Percentiles rank a stretch among this genome's conserved stretches.
phyloP scores from a whole-genome alignment of 53 echinoderm and acorn worm genomes.

The Glandiceps talaboti region DNA sequence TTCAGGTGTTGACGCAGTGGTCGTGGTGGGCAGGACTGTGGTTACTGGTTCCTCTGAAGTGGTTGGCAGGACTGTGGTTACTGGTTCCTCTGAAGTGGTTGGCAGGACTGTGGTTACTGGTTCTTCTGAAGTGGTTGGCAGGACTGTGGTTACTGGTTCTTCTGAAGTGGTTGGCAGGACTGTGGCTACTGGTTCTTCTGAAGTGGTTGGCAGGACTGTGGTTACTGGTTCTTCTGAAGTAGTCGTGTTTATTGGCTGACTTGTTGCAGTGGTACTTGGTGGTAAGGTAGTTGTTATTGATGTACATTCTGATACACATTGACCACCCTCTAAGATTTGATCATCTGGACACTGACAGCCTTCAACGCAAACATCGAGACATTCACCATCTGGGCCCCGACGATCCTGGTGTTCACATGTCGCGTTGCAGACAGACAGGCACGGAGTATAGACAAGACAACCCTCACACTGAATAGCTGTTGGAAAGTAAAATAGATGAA shows the following conservation, averaged over 20 bases:
- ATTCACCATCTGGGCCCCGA: not conserved
- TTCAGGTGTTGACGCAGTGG: not conserved
- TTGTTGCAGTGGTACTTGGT: not conserved
- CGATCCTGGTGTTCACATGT: not conserved
- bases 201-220: not conserved
- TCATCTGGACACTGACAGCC: not conserved
- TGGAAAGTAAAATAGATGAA: not conserved
- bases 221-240: not conserved
- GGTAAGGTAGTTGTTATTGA: not conserved
- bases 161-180: no score
- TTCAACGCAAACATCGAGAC: not conserved
- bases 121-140: conserved; percentile 9
- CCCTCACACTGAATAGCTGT: conserved; percentile 10
- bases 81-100: not conserved
- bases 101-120: not conserved
- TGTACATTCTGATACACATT: not conserved
- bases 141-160: conserved; percentile 9
- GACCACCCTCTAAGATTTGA: not conserved
- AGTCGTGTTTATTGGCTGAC: conserved; percentile 1
- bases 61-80: conserved; percentile 14
- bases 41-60: conserved; percentile 3
- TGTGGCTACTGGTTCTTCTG: conserved; percentile 4
- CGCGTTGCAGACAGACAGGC: not conserved
- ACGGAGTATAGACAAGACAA: not conserved
- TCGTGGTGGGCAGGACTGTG: not conserved